Evolutionary conservation across 2,888 invertebrate species (phyloP).

Genomic region (Sussaba pulchella): DNA sequence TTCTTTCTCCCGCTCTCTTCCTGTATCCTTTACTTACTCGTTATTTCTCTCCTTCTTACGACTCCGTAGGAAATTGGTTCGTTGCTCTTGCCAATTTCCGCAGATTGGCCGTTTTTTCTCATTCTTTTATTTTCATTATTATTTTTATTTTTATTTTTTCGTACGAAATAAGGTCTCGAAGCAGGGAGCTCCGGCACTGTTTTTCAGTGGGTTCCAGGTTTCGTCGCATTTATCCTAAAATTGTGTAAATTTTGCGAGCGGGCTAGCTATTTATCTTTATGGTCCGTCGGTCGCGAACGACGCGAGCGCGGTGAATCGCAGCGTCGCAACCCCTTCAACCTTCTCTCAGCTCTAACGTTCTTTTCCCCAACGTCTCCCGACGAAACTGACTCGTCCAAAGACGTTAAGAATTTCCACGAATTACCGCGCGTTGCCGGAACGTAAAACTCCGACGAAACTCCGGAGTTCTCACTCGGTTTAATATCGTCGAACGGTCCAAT

Average conservation of each 20-base stretch:
- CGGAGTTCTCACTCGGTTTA: conserved; percentile 25
- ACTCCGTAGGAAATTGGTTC: conserved; percentile 80
- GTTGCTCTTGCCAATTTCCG: conserved; percentile 81
- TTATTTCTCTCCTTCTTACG: conserved; percentile 9
- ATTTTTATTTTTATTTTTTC: too few relatives aligned
- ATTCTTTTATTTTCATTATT: neutral
- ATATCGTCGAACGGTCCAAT: neutral
- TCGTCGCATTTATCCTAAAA: conserved; percentile 77
- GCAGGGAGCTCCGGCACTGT: conserved; percentile 52
- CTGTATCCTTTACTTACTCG: conserved; percentile 23
- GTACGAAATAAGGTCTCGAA: conserved; percentile 46
- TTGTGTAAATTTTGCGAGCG: conserved; percentile 82
- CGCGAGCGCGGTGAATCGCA: conserved; percentile 48
- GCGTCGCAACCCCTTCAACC: conserved; percentile 21
- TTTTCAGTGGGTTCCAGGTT: conserved; percentile 45
- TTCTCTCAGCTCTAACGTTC: conserved; percentile 19
- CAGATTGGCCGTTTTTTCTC: conserved; percentile 74
- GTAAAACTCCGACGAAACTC: conserved; percentile 27
- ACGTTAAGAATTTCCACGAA: conserved; percentile 78
- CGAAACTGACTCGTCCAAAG: conserved; percentile 76
- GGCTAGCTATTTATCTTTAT: conserved; percentile 83
- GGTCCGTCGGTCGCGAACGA: conserved; percentile 74
- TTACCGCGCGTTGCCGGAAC: conserved; percentile 46
- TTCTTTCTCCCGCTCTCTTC: conserved; percentile 56
- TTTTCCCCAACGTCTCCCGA: conserved; percentile 48